phyloP scores from a whole-genome alignment of 2,113 vertebrate genomes.

The Scytalopus superciliaris region DNA sequence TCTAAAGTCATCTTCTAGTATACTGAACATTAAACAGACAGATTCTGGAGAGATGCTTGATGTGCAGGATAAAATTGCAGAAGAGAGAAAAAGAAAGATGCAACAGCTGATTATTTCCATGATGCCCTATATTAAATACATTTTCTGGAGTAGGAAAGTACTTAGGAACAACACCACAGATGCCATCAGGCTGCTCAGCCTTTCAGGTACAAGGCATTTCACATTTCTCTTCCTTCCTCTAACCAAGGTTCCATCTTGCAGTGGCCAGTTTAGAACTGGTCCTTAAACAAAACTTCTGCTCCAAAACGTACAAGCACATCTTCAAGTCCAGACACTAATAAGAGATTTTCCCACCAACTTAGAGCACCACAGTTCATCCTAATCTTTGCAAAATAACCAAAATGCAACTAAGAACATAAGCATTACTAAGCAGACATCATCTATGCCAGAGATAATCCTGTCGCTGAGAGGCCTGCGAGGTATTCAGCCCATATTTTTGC shows the following conservation, averaged over 20 bases:
- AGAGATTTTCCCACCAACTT: background rate
- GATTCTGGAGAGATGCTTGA: background rate
- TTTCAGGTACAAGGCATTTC: background rate
- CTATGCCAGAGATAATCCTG: constrained; percentile 25
- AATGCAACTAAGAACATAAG: background rate
- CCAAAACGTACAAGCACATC: background rate
- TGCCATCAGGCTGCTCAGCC: background rate
- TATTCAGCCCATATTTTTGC: background rate
- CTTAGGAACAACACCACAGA: background rate
- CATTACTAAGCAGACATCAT: background rate
- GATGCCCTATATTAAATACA: background rate
- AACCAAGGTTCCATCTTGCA: background rate
- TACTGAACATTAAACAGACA: background rate
- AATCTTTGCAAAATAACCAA: constrained; percentile 26
- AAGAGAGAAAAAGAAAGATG: background rate
- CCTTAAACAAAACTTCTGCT: background rate
- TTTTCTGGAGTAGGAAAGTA: background rate
- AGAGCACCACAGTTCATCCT: background rate
- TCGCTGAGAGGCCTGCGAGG: background rate
- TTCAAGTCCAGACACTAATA: background rate
- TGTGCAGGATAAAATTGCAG: background rate
- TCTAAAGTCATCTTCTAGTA: background rate
- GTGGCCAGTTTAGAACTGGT: background rate
- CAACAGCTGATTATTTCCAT: background rate
- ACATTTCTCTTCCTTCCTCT: background rate